phyloP scores from a whole-genome alignment of 2,113 vertebrate species.

The Scomber scombrus region DNA sequence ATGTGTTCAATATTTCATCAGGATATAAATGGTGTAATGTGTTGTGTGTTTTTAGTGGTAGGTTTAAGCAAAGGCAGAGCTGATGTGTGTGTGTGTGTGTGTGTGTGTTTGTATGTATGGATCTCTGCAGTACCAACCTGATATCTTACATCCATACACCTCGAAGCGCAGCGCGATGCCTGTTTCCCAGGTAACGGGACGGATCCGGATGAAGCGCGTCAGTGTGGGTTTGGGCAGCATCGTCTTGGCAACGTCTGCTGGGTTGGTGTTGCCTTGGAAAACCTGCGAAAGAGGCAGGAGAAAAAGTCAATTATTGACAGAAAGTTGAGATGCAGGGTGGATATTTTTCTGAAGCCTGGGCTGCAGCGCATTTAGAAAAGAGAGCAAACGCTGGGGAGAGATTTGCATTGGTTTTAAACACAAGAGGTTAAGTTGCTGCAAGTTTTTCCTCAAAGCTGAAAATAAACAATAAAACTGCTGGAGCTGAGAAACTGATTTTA shows the following conservation, averaged over 20 bases:
- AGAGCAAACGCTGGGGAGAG: constrained; percentile 1
- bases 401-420: constrained; percentile 15
- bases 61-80: neutral
- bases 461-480: neutral
- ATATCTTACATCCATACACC: constrained; percentile 97
- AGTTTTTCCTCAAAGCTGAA: neutral
- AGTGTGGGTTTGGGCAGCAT: constrained; percentile 92
- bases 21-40: neutral
- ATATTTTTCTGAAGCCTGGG: constrained; percentile 44
- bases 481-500: neutral
- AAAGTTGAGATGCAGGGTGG: constrained; percentile 20
- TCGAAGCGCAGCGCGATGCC: constrained; percentile 97
- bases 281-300: constrained; percentile 81
- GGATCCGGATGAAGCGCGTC: constrained; percentile 92
- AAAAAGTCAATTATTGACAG: constrained; percentile 60
- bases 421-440: neutral
- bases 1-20: neutral
- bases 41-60: neutral
- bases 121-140: constrained; percentile 86
- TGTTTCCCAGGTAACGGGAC: constrained; percentile 92
- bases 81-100: constrained; percentile 3
- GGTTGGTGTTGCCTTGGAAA: constrained; percentile 96
- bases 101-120: neutral
- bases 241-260: constrained; percentile 89
- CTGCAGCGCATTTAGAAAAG: constrained; percentile 28